Percentiles rank a stretch among this genome's conserved stretches.
phyloP scores from a whole-genome alignment of 2,888 invertebrate species.

The Ypsolopha sequella region DNA sequence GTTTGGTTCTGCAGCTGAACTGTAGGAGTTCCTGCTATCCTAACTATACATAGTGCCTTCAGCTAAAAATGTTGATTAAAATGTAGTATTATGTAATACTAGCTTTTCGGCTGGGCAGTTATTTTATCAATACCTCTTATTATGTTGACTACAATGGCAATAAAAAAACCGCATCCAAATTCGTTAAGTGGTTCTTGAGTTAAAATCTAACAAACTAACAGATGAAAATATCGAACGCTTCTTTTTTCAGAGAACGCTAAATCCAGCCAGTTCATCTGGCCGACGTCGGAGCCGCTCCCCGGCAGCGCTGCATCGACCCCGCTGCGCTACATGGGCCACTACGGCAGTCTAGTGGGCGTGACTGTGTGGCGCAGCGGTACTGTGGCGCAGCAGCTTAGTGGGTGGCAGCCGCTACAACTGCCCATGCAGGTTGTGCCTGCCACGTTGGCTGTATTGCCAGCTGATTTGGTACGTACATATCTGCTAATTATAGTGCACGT shows the following conservation, averaged over 20 bases:
- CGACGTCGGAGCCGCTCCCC: conserved; percentile 72
- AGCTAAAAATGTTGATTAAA: too few species aligned
- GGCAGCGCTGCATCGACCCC: conserved; percentile 71
- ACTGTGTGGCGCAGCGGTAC: conserved; percentile 72
- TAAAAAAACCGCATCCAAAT: too few species aligned
- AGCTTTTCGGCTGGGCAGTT: too few species aligned
- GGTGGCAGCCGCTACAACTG: conserved; percentile 86
- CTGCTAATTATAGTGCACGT: background rate
- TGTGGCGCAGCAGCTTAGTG: conserved; percentile 73
- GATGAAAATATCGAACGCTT: background rate
- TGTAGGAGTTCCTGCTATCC: too few species aligned
- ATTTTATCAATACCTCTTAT: too few species aligned
- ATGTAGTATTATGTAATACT: too few species aligned
- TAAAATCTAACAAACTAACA: too few species aligned
- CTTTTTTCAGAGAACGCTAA: conserved; percentile 75
- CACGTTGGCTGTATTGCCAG: conserved; percentile 81
- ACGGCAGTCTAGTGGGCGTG: conserved; percentile 79
- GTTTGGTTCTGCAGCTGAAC: too few species aligned
- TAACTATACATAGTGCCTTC: too few species aligned
- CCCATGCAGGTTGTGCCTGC: conserved; percentile 94
- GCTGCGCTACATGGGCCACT: conserved; percentile 77
- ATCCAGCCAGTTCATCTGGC: conserved; percentile 78
- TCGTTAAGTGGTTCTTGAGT: too few species aligned
- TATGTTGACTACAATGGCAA: too few species aligned
- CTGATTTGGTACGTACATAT: conserved; percentile 57